A percentile compares a stretch with the other conserved stretches of the same genome.
phyloP scores from a whole-genome alignment of 2,888 invertebrate species.

The Cerastis rubricosa region DNA sequence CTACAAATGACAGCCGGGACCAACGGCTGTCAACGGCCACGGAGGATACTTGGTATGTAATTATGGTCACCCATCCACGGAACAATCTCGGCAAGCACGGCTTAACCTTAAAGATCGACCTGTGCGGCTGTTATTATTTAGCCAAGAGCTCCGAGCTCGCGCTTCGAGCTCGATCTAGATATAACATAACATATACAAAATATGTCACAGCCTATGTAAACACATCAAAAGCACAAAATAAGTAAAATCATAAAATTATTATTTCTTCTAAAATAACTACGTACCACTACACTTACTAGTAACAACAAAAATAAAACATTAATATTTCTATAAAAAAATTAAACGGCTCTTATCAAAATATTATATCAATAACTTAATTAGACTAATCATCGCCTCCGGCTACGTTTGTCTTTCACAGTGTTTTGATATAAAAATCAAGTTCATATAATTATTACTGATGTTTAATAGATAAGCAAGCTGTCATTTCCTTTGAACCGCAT shows the following conservation, averaged over 20 bases:
- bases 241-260: neutral
- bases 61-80: no score
- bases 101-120: no score
- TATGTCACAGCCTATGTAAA: neutral
- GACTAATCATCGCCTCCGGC: conserved; percentile 54
- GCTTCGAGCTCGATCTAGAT: no score
- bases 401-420: conserved; percentile 23
- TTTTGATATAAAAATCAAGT: conserved; percentile 32
- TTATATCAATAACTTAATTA: conserved; percentile 45
- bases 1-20: no score
- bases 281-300: neutral
- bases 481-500: conserved; percentile 21
- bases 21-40: no score
- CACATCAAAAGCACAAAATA: neutral
- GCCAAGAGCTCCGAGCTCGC: no score
- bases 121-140: no score
- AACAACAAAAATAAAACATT: neutral
- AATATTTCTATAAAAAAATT: conserved; percentile 35
- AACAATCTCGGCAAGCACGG: no score
- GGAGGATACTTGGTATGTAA: no score
- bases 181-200: neutral
- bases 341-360: conserved; percentile 32
- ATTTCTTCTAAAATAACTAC: neutral
- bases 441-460: conserved; percentile 15
- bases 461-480: conserved; percentile 1